Evolutionary conservation across 2,113 vertebrate species (phyloP), one percentile per base, ranked within the genome.

Genomic region (Ploceus nigricollis): DNA sequence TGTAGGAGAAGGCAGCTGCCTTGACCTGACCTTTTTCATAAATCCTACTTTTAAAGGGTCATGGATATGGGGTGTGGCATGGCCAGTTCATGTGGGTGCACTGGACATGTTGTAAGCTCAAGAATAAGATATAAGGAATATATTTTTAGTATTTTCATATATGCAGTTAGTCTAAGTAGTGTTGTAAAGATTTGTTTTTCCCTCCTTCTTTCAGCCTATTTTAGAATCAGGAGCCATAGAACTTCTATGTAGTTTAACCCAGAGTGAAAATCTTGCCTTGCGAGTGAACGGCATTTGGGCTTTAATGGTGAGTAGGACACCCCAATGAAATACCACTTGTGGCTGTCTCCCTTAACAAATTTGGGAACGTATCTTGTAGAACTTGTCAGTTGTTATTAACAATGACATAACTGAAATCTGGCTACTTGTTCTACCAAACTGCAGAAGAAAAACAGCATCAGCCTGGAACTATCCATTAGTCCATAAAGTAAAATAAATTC

Each of bases 251-350:
- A 99, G 99, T 98, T 98, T 99, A 96, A 99, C 99, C 48, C 99
- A 99, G 97, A 99, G 99, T 97, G 99, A 99, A 96, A 99, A 99
- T 91, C 98, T 99, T 81, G 99, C 99, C 50, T 98, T 99, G 95
- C 97, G 99, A 93, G 99, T 99, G 92, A 99, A 99, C 4, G 99
- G 99, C 94, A 99, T 99, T 97, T 99, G 99, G 99, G 99, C 99
- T 96, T 98, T 99, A 94, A 99, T 99, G 99, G 99, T 99, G 96
- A 98, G 98, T 96, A 83, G 94, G 69, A 44, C 35, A 54, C 56
- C 7, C 10, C 31, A 22, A 0, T 37, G 35, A 42, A 77, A 56
- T 2, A 9, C 31, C 35, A 2, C 40, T 3, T 48, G 64, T 35
- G 35, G 10, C 44, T 42, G 23, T 63, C 22, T 30, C 35, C 64